Conservation (phyloP, 2,113 vertebrate genomes). For the Hiodon tergisus region DNA sequence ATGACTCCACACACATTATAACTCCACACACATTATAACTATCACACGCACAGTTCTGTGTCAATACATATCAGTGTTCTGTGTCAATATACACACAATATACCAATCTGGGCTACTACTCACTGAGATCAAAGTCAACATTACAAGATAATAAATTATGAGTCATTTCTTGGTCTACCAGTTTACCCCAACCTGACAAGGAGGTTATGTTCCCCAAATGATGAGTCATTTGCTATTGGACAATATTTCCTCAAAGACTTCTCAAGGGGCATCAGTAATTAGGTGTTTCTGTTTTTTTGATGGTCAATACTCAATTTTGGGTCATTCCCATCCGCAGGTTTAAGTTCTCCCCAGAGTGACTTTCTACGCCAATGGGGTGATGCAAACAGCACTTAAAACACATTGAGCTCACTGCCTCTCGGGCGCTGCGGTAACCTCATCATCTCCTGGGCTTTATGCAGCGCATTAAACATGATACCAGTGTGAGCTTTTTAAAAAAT, state of each 20-base stretch:
- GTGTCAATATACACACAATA: no score
- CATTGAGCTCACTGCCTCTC: slow-evolving; percentile 1
- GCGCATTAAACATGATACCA: not conserved
- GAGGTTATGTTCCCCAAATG: not conserved
- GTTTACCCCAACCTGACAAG: no score
- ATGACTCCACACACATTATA: no score
- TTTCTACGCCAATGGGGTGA: slow-evolving; percentile 4
- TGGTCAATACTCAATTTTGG: slow-evolving; percentile 3
- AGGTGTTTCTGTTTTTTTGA: slow-evolving; percentile 2
- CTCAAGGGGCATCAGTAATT: not conserved
- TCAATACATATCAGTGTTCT: no score
- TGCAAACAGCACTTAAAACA: slow-evolving; percentile 3
- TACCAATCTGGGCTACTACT: no score
- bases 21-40: no score
- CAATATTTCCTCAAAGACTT: not conserved
- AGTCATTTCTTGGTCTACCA: no score
- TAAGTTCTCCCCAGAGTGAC: not conserved
- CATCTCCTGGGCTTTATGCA: not conserved
- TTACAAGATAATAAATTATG: no score
- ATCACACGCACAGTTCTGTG: no score
- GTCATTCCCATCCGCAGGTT: slow-evolving; percentile 1
- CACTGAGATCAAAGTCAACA: no score
- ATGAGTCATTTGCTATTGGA: not conserved
- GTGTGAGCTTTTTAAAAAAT: not conserved
- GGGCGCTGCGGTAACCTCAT: not conserved